Base-by-base conservation (phyloP, 2,113 vertebrate genomes). In the Pleuronectes platessa region DNA sequence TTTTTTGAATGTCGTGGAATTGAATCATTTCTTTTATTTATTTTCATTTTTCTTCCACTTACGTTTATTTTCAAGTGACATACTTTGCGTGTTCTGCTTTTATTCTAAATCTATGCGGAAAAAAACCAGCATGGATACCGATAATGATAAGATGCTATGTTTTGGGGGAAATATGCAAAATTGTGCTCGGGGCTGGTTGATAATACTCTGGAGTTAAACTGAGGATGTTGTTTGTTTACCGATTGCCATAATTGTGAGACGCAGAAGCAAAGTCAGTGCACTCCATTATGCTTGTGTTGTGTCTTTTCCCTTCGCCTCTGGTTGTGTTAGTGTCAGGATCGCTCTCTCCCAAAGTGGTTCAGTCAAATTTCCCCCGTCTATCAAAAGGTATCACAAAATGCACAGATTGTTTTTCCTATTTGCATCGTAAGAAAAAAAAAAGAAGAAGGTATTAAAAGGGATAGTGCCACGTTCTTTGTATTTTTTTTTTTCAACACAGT, bases 361-460 rank as follows among this genome's bases (percentile, higher is more conserved):
- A 58, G 21, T 77, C 79, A 58, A 58, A 56, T 66, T 31, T 54
- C 70, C 51, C 49, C 20, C 24, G 3, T 84, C 84, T 88, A 88
- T 90, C 79, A 89, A 92, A 91, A 88, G 83, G 79, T 89, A 90
- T 92, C 87, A 88, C 86, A 90, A 92, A 87, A 78, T 76, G 61
- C 73, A 83, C 78, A 47, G 64, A 82, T 76, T 60, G 86, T 74
- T 60, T 88, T 60, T 88, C 67, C 61, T 69, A 68, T 72, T 83
- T 83, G 73, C 84, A 88, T 77, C 58, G 2, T 86, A 85, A 76
- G 78, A 81, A 80, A 73, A 68, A 37, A 37, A 69, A 80, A 24
- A 24, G 24, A 24, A 62, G 14, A 27, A 62, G 37, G 58, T 76
- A 75, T 89, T 88, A 76, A 91, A 90, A 91, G 91, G 90, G 87